phyloP scores from a whole-genome alignment of 2,888 invertebrate species.

The Anoncus sp. region DNA sequence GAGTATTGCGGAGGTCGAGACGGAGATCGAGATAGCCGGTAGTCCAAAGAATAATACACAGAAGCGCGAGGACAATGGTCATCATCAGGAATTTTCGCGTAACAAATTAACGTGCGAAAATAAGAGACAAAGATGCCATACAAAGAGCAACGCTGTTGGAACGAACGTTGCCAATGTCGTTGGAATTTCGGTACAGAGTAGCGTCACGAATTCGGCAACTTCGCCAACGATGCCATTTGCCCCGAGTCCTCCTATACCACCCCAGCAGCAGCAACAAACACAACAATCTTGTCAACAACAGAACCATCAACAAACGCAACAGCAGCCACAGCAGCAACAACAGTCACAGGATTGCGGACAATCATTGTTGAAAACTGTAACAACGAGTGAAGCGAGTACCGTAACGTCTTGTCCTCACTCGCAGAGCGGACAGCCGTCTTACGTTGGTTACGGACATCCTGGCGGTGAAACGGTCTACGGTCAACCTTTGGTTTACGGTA shows the following conservation, averaged over 20 bases:
- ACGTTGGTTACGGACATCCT: slow-evolving; percentile 55
- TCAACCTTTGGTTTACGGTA: slow-evolving; percentile 59
- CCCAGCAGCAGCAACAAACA: slow-evolving; percentile 59
- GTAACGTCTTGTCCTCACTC: slow-evolving; percentile 70
- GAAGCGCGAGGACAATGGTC: slow-evolving; percentile 53
- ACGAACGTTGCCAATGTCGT: slow-evolving; percentile 12
- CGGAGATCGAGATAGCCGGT: slow-evolving; percentile 23
- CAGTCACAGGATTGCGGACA: slow-evolving; percentile 68
- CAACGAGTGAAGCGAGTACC: slow-evolving; percentile 70
- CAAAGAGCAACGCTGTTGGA: slow-evolving; percentile 36
- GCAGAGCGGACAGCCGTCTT: slow-evolving; percentile 71
- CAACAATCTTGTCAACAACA: slow-evolving; percentile 51
- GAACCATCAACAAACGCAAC: slow-evolving; percentile 37
- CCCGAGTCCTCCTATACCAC: slow-evolving; percentile 69
- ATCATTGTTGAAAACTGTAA: slow-evolving; percentile 77
- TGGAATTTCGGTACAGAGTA: slow-evolving; percentile 35
- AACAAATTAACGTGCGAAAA: slow-evolving; percentile 63
- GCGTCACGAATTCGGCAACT: slow-evolving; percentile 78
- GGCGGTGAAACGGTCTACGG: slow-evolving; percentile 59
- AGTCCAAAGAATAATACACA: slow-evolving; percentile 17
- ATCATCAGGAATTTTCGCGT: slow-evolving; percentile 56
- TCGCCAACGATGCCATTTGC: slow-evolving; percentile 79
- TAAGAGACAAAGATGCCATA: slow-evolving; percentile 69
- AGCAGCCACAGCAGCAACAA: slow-evolving; percentile 61
- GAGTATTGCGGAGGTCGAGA: slow-evolving; percentile 59